Evolutionary conservation across 1,140 invertebrate species (phyloP).

Genomic region (Chymomyza costata): DNA sequence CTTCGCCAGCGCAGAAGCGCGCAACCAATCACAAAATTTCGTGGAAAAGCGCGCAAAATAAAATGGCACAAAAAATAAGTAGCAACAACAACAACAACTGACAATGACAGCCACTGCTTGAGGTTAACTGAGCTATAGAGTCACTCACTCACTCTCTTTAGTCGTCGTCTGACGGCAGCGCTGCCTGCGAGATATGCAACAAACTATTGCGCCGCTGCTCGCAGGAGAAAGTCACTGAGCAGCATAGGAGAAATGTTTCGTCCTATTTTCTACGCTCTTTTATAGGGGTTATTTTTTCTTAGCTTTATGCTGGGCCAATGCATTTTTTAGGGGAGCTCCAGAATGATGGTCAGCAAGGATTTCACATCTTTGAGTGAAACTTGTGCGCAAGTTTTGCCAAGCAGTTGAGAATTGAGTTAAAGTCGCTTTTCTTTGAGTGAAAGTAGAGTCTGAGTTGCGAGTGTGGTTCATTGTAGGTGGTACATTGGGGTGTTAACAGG

Average conservation of each 20-base stretch:
- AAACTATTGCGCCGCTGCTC: conserved; percentile 59
- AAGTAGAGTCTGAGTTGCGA: too few species aligned
- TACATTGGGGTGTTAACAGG: too few species aligned
- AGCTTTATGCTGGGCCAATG: conserved; percentile 28
- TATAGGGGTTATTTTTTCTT: conserved; percentile 55
- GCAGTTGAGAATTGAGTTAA: too few species aligned
- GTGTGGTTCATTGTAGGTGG: too few species aligned
- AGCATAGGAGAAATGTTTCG: conserved; percentile 53
- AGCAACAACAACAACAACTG: conserved; percentile 43
- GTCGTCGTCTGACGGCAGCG: too few species aligned
- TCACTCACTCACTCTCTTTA: too few species aligned
- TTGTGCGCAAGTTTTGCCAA: too few species aligned
- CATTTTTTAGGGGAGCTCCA: conserved; percentile 27
- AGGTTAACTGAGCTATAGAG: conserved; percentile 24
- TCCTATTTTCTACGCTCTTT: background rate
- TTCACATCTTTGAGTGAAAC: too few species aligned
- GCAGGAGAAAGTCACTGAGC: conserved; percentile 44
- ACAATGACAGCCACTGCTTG: conserved; percentile 57
- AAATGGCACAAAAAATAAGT: conserved; percentile 51
- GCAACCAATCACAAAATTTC: conserved; percentile 72
- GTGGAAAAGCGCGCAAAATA: conserved; percentile 72
- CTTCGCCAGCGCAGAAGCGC: conserved; percentile 56
- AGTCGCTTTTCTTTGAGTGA: too few species aligned
- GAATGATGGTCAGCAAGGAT: too few species aligned
- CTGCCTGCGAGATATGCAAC: conserved; percentile 31